Evolutionary conservation across 92 coral and sea anemone genomes (phyloP).

Genomic region (Chrysogorgia sp.): DNA sequence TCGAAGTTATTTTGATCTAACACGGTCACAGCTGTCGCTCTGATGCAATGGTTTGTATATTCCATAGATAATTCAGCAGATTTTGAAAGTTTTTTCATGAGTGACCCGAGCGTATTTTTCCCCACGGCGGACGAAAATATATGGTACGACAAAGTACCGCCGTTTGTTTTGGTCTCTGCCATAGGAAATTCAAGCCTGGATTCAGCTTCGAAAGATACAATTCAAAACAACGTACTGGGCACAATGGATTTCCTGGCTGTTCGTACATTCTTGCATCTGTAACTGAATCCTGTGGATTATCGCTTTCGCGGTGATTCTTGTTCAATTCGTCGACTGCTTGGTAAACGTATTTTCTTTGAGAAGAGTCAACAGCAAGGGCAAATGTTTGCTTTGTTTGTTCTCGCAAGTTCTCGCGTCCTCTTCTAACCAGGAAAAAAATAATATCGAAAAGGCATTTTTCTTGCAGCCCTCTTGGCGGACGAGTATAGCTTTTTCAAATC

Average conservation of each 20-base stretch:
- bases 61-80: conserved; percentile 40
- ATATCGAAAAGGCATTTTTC: conserved; percentile 22
- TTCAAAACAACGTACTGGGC: conserved; percentile 18
- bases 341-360: conserved; percentile 10
- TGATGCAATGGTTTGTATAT: conserved; percentile 50
- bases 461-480: conserved; percentile 19
- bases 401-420: conserved; percentile 34
- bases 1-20: conserved; percentile 18
- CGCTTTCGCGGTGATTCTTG: conserved; percentile 33
- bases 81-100: conserved; percentile 26
- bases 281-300: conserved; percentile 10
- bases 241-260: neutral
- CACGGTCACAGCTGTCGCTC: conserved; percentile 58
- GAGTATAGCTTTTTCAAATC: conserved; percentile 12
- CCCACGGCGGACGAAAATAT: too few relatives aligned
- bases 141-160: too few relatives aligned
- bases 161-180: conserved; percentile 20
- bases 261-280: conserved; percentile 29
- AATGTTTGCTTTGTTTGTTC: conserved; percentile 3
- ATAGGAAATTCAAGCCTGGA: neutral
- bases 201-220: conserved; percentile 15
- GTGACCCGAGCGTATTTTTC: neutral
- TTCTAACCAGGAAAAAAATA: conserved; percentile 18
- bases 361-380: conserved; percentile 9
- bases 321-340: conserved; percentile 26